These are phyloP conservation scores for Luperina nickerlii DNA, from an alignment of 2,888 invertebrate species.

Conservation along the genomic window DNA sequence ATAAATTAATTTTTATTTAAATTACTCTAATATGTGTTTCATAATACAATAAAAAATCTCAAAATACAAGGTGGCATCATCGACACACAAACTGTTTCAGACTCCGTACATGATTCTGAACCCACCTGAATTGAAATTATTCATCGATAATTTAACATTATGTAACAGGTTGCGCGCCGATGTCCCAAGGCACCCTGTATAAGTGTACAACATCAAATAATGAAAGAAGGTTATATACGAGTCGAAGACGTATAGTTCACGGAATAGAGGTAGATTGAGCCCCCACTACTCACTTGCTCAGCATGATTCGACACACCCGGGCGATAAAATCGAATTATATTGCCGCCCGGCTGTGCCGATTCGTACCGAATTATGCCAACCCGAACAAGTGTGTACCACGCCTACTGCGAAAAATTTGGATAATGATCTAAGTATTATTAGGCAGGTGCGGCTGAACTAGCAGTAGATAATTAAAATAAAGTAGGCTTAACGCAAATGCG, in stretches of 20 bases:
- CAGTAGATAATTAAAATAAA: neutral
- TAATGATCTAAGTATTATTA: neutral
- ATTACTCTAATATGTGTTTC: conserved; percentile 10
- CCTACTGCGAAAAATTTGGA: neutral
- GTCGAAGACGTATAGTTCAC: neutral
- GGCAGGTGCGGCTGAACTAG: neutral
- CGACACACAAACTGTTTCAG: neutral
- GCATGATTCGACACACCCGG: neutral
- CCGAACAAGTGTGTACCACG: neutral
- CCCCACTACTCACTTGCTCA: neutral
- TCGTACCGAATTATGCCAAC: no score
- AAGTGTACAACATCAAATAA: neutral
- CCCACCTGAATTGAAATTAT: neutral
- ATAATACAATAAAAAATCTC: neutral
- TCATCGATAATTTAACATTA: neutral
- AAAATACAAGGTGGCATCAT: neutral
- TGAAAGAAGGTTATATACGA: neutral
- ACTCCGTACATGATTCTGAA: neutral
- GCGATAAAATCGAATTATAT: neutral
- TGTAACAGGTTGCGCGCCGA: no score
- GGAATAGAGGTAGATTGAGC: conserved; percentile 3
- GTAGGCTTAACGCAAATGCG: neutral
- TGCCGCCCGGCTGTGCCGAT: neutral
- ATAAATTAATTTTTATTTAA: conserved; percentile 22
- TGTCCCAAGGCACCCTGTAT: neutral